Base-by-base conservation (phyloP, 1,140 invertebrate species). In the Caenorhabditis tropicalis region DNA sequence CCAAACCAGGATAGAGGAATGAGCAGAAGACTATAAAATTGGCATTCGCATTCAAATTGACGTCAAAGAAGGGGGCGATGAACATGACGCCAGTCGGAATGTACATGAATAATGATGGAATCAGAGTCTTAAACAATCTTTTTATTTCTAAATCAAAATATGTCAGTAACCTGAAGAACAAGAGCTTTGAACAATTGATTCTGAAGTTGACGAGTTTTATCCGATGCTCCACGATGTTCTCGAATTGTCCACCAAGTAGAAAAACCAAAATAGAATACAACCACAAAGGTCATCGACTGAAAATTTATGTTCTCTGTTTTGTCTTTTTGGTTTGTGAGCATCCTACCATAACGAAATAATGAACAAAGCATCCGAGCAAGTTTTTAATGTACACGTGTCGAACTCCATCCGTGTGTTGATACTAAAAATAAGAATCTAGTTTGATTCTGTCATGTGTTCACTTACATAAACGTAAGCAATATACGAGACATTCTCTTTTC, bases 41-140 rank as follows among this genome's bases (percentile, higher is more conserved):
- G 7, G 65, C 65, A 21, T 74, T 74, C 3, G 65, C 65, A 43
- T 74, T 74, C 65, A 74, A 46, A n/a, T 74, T 74, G 36, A 74
- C 36, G 36, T 74, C 65, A n/a, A 74, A 74, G 36, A 74, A 74
- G 5, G 65, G 65, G n/a, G 65, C 65, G 33, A 74, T 46, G n/a
- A 74, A 74, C 65, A 74, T 74, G 65, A 74, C 65, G n/a, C 65
- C 65, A 43, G 65, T 74, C 12, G 65, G 65, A 15, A 74, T 74
- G 65, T 74, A 74, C 65, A 74, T 74, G 29, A 74, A 74, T 3
- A 74, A 21, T 43, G 65, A 74, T 1, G 65, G 65, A 31, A 74
- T 31, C 2, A 43, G 33, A 2, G 65, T 74, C 65, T 74, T 33
- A 24, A 74, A 74, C 24, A 10, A 27, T 58, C 27, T 7, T n/a